phyloP scores from a whole-genome alignment of 2,888 invertebrate species.

The Periphyllus acericola region DNA sequence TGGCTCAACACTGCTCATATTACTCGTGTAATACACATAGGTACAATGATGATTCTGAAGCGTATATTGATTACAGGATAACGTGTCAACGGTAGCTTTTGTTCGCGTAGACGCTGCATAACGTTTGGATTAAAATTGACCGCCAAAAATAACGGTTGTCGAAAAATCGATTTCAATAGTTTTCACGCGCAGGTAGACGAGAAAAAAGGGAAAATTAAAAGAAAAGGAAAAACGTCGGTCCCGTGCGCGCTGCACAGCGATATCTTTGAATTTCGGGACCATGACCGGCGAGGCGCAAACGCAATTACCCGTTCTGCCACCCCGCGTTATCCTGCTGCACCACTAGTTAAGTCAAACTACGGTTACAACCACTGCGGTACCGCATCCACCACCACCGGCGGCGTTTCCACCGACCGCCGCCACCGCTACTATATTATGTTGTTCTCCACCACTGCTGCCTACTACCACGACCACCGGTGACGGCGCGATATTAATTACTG shows the following conservation, averaged over 20 bases:
- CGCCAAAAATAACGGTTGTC: too few species aligned
- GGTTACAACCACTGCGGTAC: neutral
- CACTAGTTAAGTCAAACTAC: slow-evolving; percentile 8
- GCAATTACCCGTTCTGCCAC: slow-evolving; percentile 5
- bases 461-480: neutral
- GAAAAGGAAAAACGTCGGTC: neutral
- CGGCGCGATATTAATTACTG: slow-evolving; percentile 53
- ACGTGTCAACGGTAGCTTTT: too few species aligned
- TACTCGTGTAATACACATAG: too few species aligned
- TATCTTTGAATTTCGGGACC: slow-evolving; percentile 8
- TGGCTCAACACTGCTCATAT: too few species aligned
- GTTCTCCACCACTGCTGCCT: neutral
- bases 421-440: neutral
- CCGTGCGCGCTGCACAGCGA: neutral
- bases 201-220: too few species aligned
- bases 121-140: too few species aligned
- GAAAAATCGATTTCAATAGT: too few species aligned
- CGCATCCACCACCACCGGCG: neutral
- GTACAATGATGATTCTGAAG: too few species aligned
- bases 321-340: neutral
- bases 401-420: neutral
- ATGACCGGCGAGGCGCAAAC: neutral
- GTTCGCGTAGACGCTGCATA: too few species aligned
- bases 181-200: too few species aligned
- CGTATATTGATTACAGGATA: too few species aligned